These are phyloP conservation scores for Silurus meridionalis DNA, from an alignment of 2,113 vertebrate species.

Conservation along the genomic window DNA sequence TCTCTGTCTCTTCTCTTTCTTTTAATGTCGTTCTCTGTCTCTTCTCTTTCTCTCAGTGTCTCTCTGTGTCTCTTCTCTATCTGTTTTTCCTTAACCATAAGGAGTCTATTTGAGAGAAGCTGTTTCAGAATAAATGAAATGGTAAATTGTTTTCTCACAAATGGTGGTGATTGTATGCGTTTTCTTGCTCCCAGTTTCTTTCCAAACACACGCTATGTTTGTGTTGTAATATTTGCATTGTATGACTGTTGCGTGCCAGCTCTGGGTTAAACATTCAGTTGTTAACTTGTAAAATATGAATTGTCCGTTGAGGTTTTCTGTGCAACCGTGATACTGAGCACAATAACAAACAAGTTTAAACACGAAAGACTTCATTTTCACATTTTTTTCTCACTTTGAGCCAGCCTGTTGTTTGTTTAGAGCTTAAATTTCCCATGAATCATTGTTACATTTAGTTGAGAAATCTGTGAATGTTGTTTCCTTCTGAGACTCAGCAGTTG, in stretches of 20 bases:
- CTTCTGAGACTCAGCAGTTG: not conserved
- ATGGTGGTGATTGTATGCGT: not conserved
- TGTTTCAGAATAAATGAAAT: not conserved
- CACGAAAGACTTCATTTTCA: not conserved
- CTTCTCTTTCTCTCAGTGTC: not conserved
- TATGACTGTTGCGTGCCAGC: not conserved
- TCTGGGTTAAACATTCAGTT: not conserved
- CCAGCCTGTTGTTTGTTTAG: constrained; percentile 15
- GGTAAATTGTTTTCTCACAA: not conserved
- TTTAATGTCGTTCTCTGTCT: not conserved
- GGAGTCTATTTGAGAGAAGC: not conserved
- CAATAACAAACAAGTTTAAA: constrained; percentile 4
- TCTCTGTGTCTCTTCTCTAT: not conserved
- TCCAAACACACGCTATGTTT: not conserved
- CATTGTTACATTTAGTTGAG: not conserved
- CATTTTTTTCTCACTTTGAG: not conserved
- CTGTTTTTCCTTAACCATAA: too few relatives aligned
- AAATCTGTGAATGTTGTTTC: not conserved
- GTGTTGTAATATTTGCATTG: not conserved
- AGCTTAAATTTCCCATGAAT: constrained; percentile 11
- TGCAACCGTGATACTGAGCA: not conserved
- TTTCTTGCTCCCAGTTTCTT: not conserved
- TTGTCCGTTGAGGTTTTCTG: not conserved
- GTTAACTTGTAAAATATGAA: not conserved
- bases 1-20: not conserved